Conservation (phyloP, 2,113 vertebrate genomes). For the Mesocricetus auratus region DNA sequence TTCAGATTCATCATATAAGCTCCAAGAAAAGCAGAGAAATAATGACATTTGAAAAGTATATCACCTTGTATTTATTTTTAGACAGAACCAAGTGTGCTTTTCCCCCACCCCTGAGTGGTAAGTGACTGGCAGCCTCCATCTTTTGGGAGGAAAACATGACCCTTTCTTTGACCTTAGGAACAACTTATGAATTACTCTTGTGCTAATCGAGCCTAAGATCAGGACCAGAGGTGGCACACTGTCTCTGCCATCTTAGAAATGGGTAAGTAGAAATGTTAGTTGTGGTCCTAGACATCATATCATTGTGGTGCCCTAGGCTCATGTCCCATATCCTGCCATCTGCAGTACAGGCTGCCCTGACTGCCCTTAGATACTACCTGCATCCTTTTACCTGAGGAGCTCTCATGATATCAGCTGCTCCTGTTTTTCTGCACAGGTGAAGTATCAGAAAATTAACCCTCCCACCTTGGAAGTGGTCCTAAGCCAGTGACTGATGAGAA, state of each 20-base stretch:
- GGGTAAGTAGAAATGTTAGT: background rate
- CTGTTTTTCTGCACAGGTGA: slow-evolving; percentile 3
- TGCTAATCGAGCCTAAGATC: background rate
- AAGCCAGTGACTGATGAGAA: background rate
- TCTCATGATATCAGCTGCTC: background rate
- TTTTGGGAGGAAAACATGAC: background rate
- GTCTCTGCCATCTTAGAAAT: background rate
- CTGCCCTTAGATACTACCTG: background rate
- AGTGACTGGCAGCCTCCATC: background rate
- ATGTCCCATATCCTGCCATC: background rate
- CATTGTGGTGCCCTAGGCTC: background rate
- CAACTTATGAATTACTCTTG: background rate
- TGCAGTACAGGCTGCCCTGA: background rate
- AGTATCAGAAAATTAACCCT: background rate
- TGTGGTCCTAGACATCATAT: background rate
- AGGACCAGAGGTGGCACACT: background rate
- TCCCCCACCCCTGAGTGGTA: background rate
- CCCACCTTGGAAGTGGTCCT: background rate
- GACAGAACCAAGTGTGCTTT: background rate
- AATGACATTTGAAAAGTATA: background rate
- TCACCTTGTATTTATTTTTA: background rate
- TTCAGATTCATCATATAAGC: background rate
- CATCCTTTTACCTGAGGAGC: background rate
- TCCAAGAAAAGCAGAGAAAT: background rate
- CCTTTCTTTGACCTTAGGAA: background rate